Conservation (phyloP, 92 coral and sea anemone species). For the Phenganax stokvisi region DNA sequence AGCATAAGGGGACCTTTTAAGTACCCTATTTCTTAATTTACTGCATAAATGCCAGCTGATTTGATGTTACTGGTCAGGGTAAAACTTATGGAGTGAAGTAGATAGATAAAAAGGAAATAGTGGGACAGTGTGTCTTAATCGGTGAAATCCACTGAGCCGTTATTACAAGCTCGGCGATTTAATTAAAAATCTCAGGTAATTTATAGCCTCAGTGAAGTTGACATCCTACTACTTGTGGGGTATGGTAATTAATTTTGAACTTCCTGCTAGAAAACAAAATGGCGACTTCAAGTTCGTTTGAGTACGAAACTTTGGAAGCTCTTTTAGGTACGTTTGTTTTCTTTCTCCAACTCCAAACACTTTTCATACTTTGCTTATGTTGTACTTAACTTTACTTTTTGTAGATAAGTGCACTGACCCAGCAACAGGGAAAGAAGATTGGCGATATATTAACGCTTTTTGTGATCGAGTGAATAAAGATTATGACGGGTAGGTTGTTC, state of each 20-base stretch:
- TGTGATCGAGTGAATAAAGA: constrained; percentile 34
- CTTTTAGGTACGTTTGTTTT: constrained; percentile 25
- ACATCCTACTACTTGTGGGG: constrained; percentile 12
- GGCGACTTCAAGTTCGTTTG: constrained; percentile 26
- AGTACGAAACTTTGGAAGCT: constrained; percentile 33
- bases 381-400: not conserved
- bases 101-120: no score
- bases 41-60: no score
- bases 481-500: constrained; percentile 28
- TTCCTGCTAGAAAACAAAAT: constrained; percentile 23
- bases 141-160: no score
- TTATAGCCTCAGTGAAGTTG: not conserved
- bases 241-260: not conserved
- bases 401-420: constrained; percentile 40
- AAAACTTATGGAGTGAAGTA: no score
- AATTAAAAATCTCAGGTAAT: no score
- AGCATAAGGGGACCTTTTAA: no score
- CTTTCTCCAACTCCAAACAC: not conserved
- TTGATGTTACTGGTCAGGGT: no score
- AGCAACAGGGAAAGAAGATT: constrained; percentile 33
- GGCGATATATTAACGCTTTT: constrained; percentile 37
- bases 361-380: not conserved
- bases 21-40: no score
- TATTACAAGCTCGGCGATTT: no score
- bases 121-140: no score